Base-by-base conservation (phyloP, 2,797 vertebrate genomes). In the Crocidura indochinensis region DNA sequence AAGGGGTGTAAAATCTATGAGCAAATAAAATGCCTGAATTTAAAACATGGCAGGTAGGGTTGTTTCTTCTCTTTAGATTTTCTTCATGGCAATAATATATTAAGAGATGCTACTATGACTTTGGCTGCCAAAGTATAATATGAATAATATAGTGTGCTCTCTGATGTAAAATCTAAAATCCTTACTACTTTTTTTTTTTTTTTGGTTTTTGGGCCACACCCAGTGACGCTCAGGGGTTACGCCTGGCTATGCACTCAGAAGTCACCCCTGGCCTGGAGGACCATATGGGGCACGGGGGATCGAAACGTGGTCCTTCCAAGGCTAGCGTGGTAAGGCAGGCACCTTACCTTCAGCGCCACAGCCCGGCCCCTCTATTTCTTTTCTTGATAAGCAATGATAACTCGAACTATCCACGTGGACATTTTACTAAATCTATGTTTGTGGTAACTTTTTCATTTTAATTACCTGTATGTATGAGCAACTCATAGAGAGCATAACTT, bases 341-440 rank as follows among this genome's bases (percentile, higher is more conserved):
- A n/a, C n/a, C n/a, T n/a, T n/a, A n/a, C n/a, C n/a, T n/a, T n/a
- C n/a, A n/a, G n/a, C n/a, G n/a, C n/a, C n/a, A n/a, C n/a, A n/a
- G n/a, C n/a, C n/a, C n/a, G n/a, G n/a, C n/a, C n/a, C n/a, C n/a
- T n/a, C 71, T 79, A 31, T 81, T 69, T 68, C 73, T 75, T 91
- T 79, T 31, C 15, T 60, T 81, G 87, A 80, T 69, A 79, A 87
- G 65, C 53, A 38, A 69, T 87, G 92, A 89, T 92, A 93, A 44
- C 81, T 75, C 64, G 64, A 91, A 31, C 46, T 71, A 92, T 62
- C 75, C 72, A 75, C 51, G 79, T 81, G 80, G 88, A 22, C 44
- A 68, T 86, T 82, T 91, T 88, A 87, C 91, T 93, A 86, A 96
- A 95, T 81, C 68, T 62, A 26, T 80, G 79, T 76, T 94, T 87